Conservation (phyloP, 2,797 vertebrate species). For the Gymnopithys bicolor region DNA sequence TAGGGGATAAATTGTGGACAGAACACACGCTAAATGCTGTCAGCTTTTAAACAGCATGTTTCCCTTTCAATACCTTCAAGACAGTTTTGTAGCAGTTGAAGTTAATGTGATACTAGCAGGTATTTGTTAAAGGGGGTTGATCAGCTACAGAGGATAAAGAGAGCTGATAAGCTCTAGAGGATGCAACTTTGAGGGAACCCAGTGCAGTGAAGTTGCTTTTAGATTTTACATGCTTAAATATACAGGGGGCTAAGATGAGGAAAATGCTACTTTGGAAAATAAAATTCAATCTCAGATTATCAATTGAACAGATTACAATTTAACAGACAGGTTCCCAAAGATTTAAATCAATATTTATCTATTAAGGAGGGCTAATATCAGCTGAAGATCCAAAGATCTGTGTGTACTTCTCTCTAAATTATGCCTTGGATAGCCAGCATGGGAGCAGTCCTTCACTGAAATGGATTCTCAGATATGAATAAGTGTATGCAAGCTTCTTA, state of each 20-base stretch:
- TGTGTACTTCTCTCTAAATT: background rate
- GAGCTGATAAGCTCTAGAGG: background rate
- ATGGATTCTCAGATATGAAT: background rate
- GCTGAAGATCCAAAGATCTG: background rate
- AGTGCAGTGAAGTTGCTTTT: background rate
- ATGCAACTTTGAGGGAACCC: background rate
- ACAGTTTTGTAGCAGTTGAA: background rate
- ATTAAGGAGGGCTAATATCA: background rate
- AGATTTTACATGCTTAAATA: background rate
- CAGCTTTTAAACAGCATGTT: background rate
- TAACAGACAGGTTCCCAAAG: background rate
- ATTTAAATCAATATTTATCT: background rate
- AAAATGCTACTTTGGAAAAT: background rate
- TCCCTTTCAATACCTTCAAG: background rate
- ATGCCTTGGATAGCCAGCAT: background rate
- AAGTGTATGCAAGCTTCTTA: background rate
- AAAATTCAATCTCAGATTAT: background rate
- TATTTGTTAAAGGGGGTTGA: background rate
- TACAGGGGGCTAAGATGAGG: background rate
- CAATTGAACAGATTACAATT: background rate
- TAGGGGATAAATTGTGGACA: background rate
- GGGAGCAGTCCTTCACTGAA: background rate
- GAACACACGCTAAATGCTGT: background rate
- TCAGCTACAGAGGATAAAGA: background rate
- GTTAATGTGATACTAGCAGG: background rate